Evolutionary conservation across 2,888 invertebrate species (phyloP), one percentile per base, ranked within the genome.

Genomic region (Hipparchia sbordonii): DNA sequence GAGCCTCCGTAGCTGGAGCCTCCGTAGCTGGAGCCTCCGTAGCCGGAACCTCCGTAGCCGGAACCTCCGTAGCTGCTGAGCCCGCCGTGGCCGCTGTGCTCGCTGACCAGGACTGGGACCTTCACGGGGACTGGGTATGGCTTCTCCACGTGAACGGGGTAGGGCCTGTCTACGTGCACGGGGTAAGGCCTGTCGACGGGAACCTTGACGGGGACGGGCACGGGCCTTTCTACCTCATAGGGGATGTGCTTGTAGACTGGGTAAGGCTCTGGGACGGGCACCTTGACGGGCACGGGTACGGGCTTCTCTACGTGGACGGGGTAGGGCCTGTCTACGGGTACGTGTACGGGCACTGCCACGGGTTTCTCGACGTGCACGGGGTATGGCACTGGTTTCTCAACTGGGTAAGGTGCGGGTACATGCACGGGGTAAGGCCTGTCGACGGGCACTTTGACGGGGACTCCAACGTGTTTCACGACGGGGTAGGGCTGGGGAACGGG

Each of bases 401-500:
- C 89, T 67, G 94, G 91, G 93, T 95, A 94, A n/a, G 94, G 94
- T 74, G 94, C 93, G 4, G 95, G 95, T 60, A 95, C 96, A 82
- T 95, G 95, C 13, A 96, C 96, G 76, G 96, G 96, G 92, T 95
- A 95, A 66, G 96, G 96, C 89, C 95, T 95, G 90, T 95, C 95
- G 71, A 96, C 96, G 79, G 95, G 95, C 67, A 95, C 96, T 85
- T 96, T 96, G 54, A 96, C 96, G 77, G 96, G 96, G 81, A 89
- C 87, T 74, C 94, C 95, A 71, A 96, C 95, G 81, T 95, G 94
- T 87, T 96, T 96, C 75, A 94, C 89, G 2, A 96, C 96, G 66
- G 96, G 96, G 90, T 96, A 96, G 76, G 96, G 96, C 87, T 96
- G 96, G 79, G 96, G 96, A 4, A 96, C 96, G 85, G 95, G 96